Evolutionary conservation across 2,888 invertebrate species (phyloP).

Genomic region (Opisthograptis luteolata): DNA sequence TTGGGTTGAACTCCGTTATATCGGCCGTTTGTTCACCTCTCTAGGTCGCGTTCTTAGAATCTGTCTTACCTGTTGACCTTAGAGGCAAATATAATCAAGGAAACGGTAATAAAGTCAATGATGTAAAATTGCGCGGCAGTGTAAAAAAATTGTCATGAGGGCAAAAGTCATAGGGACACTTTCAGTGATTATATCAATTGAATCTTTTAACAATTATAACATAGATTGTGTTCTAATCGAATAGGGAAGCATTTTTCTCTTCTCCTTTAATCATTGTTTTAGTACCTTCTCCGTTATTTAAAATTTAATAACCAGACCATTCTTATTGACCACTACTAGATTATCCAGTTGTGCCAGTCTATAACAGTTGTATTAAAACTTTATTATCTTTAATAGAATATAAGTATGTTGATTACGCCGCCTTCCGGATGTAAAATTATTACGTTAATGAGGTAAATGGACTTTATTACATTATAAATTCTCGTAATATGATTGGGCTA

Average conservation of each 20-base stretch:
- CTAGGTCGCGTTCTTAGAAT: slow-evolving; percentile 63
- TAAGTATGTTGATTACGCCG: slow-evolving; percentile 4
- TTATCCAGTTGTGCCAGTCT: not conserved
- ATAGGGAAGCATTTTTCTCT: too few relatives aligned
- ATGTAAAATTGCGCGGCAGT: too few relatives aligned
- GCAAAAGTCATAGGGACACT: too few relatives aligned
- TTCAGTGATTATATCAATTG: too few relatives aligned
- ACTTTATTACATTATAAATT: slow-evolving; percentile 9
- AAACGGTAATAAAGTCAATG: too few relatives aligned
- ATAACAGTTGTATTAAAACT: slow-evolving; percentile 11
- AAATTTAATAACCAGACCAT: too few relatives aligned
- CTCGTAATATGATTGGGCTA: not conserved
- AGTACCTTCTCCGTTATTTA: too few relatives aligned
- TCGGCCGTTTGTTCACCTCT: slow-evolving; percentile 78
- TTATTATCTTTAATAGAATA: slow-evolving; percentile 12
- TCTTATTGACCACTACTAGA: not conserved
- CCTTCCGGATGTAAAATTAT: slow-evolving; percentile 2
- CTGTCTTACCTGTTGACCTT: slow-evolving; percentile 25
- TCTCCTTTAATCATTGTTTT: too few relatives aligned
- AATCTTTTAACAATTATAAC: too few relatives aligned
- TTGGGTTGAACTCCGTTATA: slow-evolving; percentile 72
- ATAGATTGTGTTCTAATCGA: too few relatives aligned
- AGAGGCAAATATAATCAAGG: slow-evolving; percentile 10
- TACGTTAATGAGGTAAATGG: slow-evolving; percentile 4
- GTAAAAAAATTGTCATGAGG: too few relatives aligned